These are phyloP conservation scores for Plagodis pulveraria DNA, from an alignment of 2,888 invertebrate species.

Conservation along the genomic window DNA sequence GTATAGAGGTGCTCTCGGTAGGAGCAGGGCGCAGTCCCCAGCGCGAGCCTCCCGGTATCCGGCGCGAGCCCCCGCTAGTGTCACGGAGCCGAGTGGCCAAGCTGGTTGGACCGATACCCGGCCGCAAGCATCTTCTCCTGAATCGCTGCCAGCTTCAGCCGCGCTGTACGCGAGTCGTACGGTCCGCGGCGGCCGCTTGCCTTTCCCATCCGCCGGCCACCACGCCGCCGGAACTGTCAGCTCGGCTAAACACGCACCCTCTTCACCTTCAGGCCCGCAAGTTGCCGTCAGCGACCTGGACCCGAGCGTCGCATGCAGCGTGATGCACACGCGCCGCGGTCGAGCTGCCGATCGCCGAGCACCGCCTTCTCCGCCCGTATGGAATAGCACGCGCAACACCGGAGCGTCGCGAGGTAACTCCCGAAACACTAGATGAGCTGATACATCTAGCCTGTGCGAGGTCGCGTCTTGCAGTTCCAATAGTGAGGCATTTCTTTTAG, in stretches of 20 bases:
- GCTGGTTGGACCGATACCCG: slow-evolving; percentile 88
- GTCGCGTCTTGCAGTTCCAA: slow-evolving; percentile 86
- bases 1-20: slow-evolving; percentile 95
- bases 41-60: slow-evolving; percentile 94
- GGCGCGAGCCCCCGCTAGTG: slow-evolving; percentile 90
- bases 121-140: slow-evolving; percentile 89
- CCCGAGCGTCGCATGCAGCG: slow-evolving; percentile 89
- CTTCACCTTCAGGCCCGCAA: slow-evolving; percentile 97
- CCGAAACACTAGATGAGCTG: slow-evolving; percentile 95
- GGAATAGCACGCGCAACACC: slow-evolving; percentile 96
- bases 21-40: slow-evolving; percentile 92
- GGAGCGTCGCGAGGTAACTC: slow-evolving; percentile 95
- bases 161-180: slow-evolving; percentile 95
- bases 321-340: slow-evolving; percentile 92
- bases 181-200: slow-evolving; percentile 88
- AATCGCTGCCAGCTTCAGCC: slow-evolving; percentile 91
- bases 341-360: slow-evolving; percentile 88
- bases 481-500: slow-evolving; percentile 84
- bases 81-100: slow-evolving; percentile 87
- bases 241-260: slow-evolving; percentile 96
- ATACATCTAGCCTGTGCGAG: slow-evolving; percentile 93
- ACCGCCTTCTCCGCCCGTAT: slow-evolving; percentile 94
- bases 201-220: slow-evolving; percentile 91
- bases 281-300: slow-evolving; percentile 90
- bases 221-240: slow-evolving; percentile 94